phyloP scores from a whole-genome alignment of 2,113 vertebrate species.

The Oophaga pumilio region DNA sequence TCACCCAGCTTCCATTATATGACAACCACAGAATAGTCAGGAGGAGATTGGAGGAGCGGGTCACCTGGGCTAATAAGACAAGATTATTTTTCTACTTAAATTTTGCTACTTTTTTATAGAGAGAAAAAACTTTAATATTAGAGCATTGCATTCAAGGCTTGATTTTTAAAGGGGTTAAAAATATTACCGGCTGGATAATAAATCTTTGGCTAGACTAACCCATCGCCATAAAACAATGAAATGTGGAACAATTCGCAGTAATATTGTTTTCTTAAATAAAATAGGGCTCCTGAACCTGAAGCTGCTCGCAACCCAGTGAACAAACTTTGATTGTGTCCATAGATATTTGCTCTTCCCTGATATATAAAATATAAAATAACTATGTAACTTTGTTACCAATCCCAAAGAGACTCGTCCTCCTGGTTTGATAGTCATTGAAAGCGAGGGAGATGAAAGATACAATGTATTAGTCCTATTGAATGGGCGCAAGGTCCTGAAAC shows the following conservation, averaged over 20 bases:
- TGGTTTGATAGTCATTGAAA: constrained; percentile 48
- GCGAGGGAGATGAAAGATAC: constrained; percentile 41
- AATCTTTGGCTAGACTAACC: neutral
- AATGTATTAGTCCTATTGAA: constrained; percentile 54
- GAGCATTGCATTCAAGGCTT: neutral
- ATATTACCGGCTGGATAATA: neutral
- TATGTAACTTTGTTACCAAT: constrained; percentile 44
- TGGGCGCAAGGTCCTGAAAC: constrained; percentile 46
- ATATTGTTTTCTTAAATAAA: constrained; percentile 20
- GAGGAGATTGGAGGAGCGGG: too few species aligned
- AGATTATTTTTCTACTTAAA: too few species aligned
- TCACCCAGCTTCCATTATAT: too few species aligned
- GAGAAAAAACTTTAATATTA: neutral
- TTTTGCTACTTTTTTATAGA: too few species aligned
- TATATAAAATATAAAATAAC: constrained; percentile 43
- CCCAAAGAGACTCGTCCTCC: constrained; percentile 36
- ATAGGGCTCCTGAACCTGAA: neutral
- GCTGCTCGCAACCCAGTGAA: neutral
- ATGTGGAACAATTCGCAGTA: neutral
- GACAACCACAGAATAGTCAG: too few species aligned
- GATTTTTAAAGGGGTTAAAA: neutral
- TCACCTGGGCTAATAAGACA: too few species aligned
- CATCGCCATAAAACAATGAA: neutral
- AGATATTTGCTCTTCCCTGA: neutral
- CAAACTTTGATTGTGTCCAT: constrained; percentile 23